Evolutionary conservation across 2,888 invertebrate genomes (phyloP).

Genomic region (Hesperia comma): DNA sequence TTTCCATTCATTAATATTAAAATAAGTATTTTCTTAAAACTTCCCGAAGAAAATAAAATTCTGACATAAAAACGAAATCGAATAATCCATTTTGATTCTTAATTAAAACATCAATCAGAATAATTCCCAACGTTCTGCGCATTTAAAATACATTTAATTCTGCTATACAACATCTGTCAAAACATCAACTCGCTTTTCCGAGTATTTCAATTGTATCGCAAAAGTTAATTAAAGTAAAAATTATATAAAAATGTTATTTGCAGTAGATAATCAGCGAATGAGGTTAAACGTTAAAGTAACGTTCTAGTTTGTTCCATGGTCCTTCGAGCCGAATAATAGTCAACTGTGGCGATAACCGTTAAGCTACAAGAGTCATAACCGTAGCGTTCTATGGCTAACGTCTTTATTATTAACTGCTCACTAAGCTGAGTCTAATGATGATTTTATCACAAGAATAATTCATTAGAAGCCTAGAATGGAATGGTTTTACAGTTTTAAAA

Average conservation of each 20-base stretch:
- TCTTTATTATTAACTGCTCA: slow-evolving; percentile 19
- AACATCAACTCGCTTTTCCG: background rate
- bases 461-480: background rate
- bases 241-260: background rate
- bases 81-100: slow-evolving; percentile 2
- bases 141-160: slow-evolving; percentile 2
- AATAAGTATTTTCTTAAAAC: background rate
- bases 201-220: background rate
- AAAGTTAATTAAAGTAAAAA: background rate
- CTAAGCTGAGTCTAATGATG: slow-evolving; percentile 17
- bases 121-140: background rate
- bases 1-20: background rate
- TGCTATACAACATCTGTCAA: slow-evolving; percentile 4
- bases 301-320: slow-evolving; percentile 15
- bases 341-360: slow-evolving; percentile 25
- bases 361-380: slow-evolving; percentile 22
- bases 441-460: slow-evolving; percentile 12
- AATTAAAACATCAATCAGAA: slow-evolving; percentile 4
- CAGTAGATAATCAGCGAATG: background rate
- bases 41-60: background rate
- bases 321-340: slow-evolving; percentile 27
- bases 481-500: background rate
- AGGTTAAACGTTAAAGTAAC: background rate
- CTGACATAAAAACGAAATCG: background rate
- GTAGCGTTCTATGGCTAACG: slow-evolving; percentile 24